Conservation (phyloP, 2,797 vertebrate genomes). For the Tamandua tetradactyla region DNA sequence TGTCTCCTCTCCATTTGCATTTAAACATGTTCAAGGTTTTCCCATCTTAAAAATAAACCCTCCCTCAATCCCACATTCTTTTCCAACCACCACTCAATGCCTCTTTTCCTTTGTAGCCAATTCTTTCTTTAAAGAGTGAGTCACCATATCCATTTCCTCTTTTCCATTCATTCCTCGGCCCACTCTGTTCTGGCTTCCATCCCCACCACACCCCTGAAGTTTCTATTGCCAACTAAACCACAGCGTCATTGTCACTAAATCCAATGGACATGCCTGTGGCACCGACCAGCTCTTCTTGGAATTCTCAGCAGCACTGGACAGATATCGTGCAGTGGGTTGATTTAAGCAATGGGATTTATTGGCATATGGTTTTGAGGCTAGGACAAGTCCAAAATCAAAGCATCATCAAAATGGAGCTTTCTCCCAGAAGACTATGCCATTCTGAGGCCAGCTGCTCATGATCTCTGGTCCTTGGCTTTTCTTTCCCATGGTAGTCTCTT, state of each 20-base stretch:
- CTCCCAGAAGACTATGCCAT: no score
- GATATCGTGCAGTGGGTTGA: no score
- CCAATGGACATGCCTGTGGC: not conserved
- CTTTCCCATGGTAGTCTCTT: no score
- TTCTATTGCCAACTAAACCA: conserved; percentile 9
- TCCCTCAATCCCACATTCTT: not conserved
- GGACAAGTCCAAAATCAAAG: no score
- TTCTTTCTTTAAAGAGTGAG: conserved; percentile 39
- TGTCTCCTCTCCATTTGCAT: not conserved
- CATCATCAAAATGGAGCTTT: no score
- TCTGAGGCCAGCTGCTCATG: no score
- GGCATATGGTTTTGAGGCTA: no score
- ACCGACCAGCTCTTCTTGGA: not conserved
- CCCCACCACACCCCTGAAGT: not conserved
- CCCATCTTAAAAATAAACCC: conserved; percentile 50
- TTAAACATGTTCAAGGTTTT: not conserved
- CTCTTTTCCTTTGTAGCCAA: not conserved
- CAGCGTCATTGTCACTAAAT: not conserved
- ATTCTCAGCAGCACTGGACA: not conserved
- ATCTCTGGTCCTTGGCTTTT: no score
- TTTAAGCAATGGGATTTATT: no score
- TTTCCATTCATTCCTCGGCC: conserved; percentile 27
- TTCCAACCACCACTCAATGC: not conserved
- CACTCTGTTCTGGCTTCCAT: conserved; percentile 39
- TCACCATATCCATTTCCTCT: conserved; percentile 20